Percentiles rank a stretch among this genome's conserved stretches.
phyloP scores from a whole-genome alignment of 2,113 vertebrate genomes.

The Peromyscus leucopus region DNA sequence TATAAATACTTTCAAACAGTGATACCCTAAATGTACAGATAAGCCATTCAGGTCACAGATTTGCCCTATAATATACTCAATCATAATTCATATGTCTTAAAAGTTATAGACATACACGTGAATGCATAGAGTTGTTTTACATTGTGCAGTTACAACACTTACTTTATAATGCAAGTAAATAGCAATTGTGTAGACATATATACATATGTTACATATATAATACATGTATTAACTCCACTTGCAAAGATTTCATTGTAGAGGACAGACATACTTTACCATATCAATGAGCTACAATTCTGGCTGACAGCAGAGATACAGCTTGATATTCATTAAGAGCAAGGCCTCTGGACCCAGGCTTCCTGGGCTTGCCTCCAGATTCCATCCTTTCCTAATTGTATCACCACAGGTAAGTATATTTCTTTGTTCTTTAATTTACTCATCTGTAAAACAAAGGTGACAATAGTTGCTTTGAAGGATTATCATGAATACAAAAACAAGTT shows the following conservation, averaged over 20 bases:
- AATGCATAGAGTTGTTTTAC: neutral
- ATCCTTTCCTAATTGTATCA: slow-evolving; percentile 54
- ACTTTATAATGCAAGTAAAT: neutral
- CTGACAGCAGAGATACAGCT: neutral
- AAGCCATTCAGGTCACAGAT: neutral
- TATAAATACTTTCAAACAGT: neutral
- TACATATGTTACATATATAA: neutral
- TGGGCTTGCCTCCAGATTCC: slow-evolving; percentile 30
- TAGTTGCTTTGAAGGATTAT: neutral
- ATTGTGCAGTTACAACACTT: neutral
- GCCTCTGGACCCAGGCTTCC: slow-evolving; percentile 33
- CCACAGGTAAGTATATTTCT: slow-evolving; percentile 71
- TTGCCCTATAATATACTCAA: neutral
- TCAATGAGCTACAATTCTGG: neutral
- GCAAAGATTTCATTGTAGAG: neutral
- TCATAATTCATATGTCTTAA: neutral
- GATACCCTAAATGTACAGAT: neutral
- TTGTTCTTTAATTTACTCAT: slow-evolving; percentile 58
- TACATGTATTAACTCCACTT: neutral
- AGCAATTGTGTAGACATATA: neutral
- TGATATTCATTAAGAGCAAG: slow-evolving; percentile 49
- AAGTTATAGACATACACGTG: neutral
- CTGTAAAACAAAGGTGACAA: slow-evolving; percentile 30
- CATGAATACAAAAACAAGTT: neutral
- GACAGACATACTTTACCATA: neutral